These are phyloP conservation scores for Nannospalax galili DNA, from an alignment of 2,113 vertebrate genomes.

Conservation along the genomic window DNA sequence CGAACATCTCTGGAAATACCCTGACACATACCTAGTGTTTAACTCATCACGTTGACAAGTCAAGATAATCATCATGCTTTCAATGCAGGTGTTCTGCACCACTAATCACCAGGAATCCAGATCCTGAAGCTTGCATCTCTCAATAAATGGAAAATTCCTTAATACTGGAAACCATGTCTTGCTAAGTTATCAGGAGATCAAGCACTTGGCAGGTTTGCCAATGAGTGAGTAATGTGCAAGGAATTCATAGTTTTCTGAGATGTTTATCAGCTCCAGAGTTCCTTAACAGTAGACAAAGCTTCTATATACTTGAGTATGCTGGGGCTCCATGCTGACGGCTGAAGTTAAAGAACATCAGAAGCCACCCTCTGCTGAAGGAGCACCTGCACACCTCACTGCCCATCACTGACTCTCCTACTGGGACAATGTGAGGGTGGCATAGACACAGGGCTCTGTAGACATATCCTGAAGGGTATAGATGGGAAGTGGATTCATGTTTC, in stretches of 20 bases:
- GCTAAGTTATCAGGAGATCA: too few relatives aligned
- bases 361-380: not conserved
- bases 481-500: rapidly evolving
- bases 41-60: not conserved
- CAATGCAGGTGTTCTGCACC: not conserved
- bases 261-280: not conserved
- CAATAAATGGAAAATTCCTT: not conserved
- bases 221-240: not conserved
- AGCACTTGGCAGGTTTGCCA: not conserved
- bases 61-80: not conserved
- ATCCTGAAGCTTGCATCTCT: not conserved
- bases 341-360: too few relatives aligned
- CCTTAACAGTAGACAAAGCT: not conserved
- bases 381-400: not conserved
- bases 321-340: not conserved
- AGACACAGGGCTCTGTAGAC: not conserved
- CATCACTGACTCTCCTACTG: not conserved
- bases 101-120: not conserved
- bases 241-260: not conserved
- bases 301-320: not conserved
- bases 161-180: not conserved
- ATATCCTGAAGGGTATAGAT: rapidly evolving
- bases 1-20: not conserved
- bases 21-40: not conserved
- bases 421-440: not conserved